Evolutionary conservation across 2,888 invertebrate genomes (phyloP).

Genomic region (Eristalinus sepulchralis): DNA sequence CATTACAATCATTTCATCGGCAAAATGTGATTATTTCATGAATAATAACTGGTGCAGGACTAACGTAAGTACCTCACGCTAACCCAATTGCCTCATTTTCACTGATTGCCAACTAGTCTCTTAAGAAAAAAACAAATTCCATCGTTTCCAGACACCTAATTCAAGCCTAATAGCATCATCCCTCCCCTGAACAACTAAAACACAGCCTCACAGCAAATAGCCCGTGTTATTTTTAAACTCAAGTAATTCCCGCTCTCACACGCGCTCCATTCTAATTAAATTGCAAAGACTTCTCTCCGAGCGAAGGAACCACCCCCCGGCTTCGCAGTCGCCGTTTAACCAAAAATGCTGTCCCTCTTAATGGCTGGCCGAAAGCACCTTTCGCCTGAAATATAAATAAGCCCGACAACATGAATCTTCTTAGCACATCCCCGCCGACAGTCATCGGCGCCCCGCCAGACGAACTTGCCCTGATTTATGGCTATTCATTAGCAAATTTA

Average conservation of each 20-base stretch:
- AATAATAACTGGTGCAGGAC: too few relatives aligned
- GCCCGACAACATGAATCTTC: neutral
- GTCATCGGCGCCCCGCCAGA: neutral
- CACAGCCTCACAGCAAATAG: neutral
- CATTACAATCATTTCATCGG: too few relatives aligned
- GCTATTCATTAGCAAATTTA: constrained; percentile 21
- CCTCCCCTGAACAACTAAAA: neutral
- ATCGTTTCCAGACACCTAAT: too few relatives aligned
- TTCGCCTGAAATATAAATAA: neutral
- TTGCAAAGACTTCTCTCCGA: neutral
- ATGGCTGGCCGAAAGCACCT: neutral
- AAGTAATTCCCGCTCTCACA: neutral
- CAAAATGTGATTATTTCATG: too few relatives aligned
- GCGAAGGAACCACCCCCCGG: neutral
- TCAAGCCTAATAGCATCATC: too few relatives aligned
- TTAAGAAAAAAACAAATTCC: too few relatives aligned
- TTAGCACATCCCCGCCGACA: neutral
- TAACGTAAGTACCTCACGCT: too few relatives aligned
- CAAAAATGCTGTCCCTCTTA: neutral
- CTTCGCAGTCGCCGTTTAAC: neutral
- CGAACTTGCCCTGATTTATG: neutral
- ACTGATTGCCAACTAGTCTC: too few relatives aligned
- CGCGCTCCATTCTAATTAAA: neutral
- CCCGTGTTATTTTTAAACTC: neutral
- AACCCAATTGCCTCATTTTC: too few relatives aligned